Evolutionary conservation across 2,888 invertebrate genomes (phyloP).

Genomic region (Agapetus fuscipes): DNA sequence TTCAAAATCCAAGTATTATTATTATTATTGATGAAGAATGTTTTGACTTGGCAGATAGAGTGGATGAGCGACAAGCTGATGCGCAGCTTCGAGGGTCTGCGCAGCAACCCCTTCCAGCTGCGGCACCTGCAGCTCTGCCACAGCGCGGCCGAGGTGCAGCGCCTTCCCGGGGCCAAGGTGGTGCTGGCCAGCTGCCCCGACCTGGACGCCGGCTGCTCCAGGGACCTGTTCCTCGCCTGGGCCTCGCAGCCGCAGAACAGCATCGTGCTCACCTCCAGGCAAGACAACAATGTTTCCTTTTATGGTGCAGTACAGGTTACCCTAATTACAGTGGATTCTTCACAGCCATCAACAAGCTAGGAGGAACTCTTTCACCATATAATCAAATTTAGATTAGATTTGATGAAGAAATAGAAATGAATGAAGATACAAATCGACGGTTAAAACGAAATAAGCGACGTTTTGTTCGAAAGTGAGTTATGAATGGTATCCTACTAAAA

Average conservation of each 20-base stretch:
- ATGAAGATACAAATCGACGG: background rate
- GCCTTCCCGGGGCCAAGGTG: slow-evolving; percentile 87
- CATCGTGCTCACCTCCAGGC: slow-evolving; percentile 84
- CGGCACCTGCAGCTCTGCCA: slow-evolving; percentile 92
- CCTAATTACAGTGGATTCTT: too few relatives aligned
- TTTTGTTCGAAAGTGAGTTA: too few relatives aligned
- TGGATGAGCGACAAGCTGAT: slow-evolving; percentile 99
- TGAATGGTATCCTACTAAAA: too few relatives aligned
- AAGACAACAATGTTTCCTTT: slow-evolving; percentile 25
- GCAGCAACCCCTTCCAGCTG: slow-evolving; percentile 93
- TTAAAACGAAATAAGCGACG: too few relatives aligned
- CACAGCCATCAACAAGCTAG: too few relatives aligned
- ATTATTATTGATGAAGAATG: background rate
- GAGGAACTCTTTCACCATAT: too few relatives aligned
- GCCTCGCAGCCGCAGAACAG: slow-evolving; percentile 86
- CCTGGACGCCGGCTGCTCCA: slow-evolving; percentile 88
- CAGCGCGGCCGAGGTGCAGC: slow-evolving; percentile 73
- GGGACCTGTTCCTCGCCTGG: slow-evolving; percentile 94
- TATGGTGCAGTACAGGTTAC: too few relatives aligned
- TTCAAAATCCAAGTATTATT: background rate
- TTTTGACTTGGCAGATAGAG: slow-evolving; percentile 59
- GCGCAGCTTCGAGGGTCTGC: slow-evolving; percentile 80
- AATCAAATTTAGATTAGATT: too few relatives aligned
- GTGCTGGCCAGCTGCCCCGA: slow-evolving; percentile 93
- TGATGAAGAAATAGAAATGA: too few relatives aligned